These are phyloP conservation scores for Microcebus ravelobensis DNA, from an alignment of 2,113 vertebrate species.

Conservation along the genomic window DNA sequence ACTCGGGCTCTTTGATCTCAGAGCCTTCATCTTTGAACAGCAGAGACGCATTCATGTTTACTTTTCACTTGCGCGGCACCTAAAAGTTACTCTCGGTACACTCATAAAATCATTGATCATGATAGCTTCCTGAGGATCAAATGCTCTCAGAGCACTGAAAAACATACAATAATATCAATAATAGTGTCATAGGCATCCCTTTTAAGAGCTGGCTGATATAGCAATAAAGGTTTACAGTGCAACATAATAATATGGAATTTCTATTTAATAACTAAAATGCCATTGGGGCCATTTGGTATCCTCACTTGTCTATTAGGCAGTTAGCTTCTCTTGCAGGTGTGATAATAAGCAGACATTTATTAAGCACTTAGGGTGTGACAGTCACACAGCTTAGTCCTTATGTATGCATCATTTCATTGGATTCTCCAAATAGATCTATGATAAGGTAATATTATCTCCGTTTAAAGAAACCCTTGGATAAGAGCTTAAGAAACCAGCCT, in stretches of 20 bases:
- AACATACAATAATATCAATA: background rate
- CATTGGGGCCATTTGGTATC: background rate
- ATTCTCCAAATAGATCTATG: background rate
- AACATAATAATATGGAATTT: background rate
- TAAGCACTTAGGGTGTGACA: background rate
- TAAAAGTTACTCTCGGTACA: background rate
- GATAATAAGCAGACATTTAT: background rate
- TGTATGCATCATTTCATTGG: background rate
- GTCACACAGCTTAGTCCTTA: background rate
- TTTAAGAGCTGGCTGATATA: background rate
- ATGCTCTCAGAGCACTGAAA: background rate
- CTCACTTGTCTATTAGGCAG: fast-evolving
- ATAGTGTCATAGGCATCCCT: background rate
- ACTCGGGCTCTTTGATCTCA: constrained; percentile 16
- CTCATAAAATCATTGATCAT: constrained; percentile 9
- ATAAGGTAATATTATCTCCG: background rate
- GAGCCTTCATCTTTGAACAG: background rate
- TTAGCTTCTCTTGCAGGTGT: background rate
- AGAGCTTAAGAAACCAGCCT: background rate
- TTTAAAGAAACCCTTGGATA: background rate
- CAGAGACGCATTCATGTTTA: background rate
- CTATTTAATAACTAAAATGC: background rate
- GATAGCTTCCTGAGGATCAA: constrained; percentile 29
- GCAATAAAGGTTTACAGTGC: background rate
- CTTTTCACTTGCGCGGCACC: constrained; percentile 34